Base-by-base conservation (phyloP, 37 sponge, comb jelly and placozoan species). In the Halisarca cf. caerulea region DNA sequence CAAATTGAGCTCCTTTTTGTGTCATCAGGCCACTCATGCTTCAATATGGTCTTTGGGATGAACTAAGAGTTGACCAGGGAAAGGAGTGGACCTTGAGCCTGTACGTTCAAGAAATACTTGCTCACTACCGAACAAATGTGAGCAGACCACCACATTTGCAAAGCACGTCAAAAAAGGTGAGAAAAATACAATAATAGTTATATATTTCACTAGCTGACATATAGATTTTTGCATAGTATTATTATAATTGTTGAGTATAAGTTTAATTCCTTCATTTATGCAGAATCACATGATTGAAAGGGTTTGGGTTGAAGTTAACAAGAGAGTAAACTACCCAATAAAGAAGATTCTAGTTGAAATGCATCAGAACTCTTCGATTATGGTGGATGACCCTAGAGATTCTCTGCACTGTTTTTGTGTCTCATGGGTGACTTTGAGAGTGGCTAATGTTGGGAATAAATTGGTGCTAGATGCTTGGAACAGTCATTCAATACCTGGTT, bases 51-150 rank as follows among this genome's bases (percentile, higher is more conserved):
- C 61, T 92, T 2, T 92, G 89, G 89, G 84, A 89, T 72, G 89
- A 92, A 61, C n/a, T 92, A 0, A 68, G 89, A 25, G 84, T 92
- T 15, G 93, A 92, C 66, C 84, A 89, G 5, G 93, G 89, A 7
- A 79, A 59, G 23, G 93, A 92, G 40, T 92, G 85, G 82, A 27
- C 55, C 25, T 61, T 92, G 58, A 83, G 58, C 58, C 70, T 92
- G 20, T 86, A 41, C 82, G 84, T 92, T 4, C 82, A 92, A 54
- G 85, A 89, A 44, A 28, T 5, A 55, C 66, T 91, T 15, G 88
- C 82, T 35, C 82, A 74, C 8, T 54, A 79, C 18, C 43, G 91
- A 57, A 25, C 34, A 55, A 72, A 83, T 58, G 84, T 73, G 8
- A 42, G 59, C 11, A 79, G 72, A 24, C 62, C 81, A 58, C 85